Percentiles rank a stretch among this genome's conserved stretches.
Evolutionary conservation across 2,888 invertebrate species (phyloP).

Genomic region (Latrodectus elegans): DNA sequence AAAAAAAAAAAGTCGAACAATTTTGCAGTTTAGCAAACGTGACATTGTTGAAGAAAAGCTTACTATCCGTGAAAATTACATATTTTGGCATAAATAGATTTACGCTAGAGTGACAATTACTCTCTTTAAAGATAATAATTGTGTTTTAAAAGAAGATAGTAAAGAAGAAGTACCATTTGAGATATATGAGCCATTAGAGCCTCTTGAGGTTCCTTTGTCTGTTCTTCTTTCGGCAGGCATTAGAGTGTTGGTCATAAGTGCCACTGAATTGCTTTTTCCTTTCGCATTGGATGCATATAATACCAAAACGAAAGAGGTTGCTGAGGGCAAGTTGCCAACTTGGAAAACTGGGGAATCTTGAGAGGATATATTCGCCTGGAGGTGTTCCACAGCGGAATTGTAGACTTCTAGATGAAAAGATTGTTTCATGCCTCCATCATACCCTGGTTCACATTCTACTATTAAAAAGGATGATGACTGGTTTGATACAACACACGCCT

Average conservation of each 20-base stretch:
- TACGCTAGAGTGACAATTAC: too few relatives aligned
- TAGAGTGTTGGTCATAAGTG: conserved; percentile 84
- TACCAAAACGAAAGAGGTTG: conserved; percentile 84
- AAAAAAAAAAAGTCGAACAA: too few relatives aligned
- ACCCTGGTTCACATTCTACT: conserved; percentile 88
- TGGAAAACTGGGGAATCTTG: conserved; percentile 81
- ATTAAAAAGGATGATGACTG: conserved; percentile 89
- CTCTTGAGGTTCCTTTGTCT: conserved; percentile 41
- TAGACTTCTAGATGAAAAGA: conserved; percentile 88
- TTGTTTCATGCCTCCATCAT: conserved; percentile 91
- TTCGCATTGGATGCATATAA: conserved; percentile 88
- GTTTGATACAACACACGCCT: conserved; percentile 90
- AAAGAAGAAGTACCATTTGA: too few relatives aligned
- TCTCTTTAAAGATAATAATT: too few relatives aligned
- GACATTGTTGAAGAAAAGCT: too few relatives aligned
- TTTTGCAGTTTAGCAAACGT: too few relatives aligned
- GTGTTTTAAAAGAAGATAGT: too few relatives aligned
- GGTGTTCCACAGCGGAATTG: conserved; percentile 79
- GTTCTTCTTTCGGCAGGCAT: conserved; percentile 69
- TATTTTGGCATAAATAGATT: too few relatives aligned
- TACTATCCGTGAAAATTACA: too few relatives aligned
- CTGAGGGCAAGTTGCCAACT: conserved; percentile 83
- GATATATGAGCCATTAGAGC: neutral
- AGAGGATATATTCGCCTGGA: conserved; percentile 86
- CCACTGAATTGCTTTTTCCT: conserved; percentile 87